A percentile compares a stretch with the other conserved stretches of the same genome.
Evolutionary conservation across 53 echinoderm and acorn worm species (phyloP).

Genomic region (Holothuria leucospilota): DNA sequence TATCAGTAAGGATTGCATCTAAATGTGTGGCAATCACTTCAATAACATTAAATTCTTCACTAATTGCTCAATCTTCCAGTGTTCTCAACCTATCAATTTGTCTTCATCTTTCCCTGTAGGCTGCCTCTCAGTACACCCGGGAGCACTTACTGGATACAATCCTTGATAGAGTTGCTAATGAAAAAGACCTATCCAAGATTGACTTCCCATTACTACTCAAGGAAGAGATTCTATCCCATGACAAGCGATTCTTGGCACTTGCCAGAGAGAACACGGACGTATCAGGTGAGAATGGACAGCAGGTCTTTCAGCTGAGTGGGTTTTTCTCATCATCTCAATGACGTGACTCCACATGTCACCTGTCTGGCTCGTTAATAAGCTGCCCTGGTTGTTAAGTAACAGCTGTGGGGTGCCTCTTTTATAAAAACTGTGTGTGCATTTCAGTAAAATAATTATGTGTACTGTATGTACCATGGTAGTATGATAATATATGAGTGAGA

Average conservation of each 20-base stretch:
- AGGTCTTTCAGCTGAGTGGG: no score
- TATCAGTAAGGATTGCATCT: no score
- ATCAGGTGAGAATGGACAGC: slow-evolving; percentile 66
- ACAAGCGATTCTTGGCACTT: slow-evolving; percentile 84
- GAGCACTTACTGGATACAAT: slow-evolving; percentile 35
- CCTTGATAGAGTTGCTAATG: slow-evolving; percentile 21
- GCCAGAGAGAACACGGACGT: slow-evolving; percentile 90
- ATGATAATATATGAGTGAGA: no score
- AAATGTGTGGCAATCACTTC: no score
- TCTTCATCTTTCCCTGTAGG: slow-evolving; percentile 2
- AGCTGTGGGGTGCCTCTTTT: not conserved
- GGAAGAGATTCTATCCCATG: slow-evolving; percentile 65
- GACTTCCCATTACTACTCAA: slow-evolving; percentile 48
- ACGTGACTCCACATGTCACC: not conserved
- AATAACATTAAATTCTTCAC: no score
- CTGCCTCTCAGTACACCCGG: slow-evolving; percentile 27
- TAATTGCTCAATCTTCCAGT: no score
- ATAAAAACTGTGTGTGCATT: no score
- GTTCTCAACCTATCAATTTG: no score
- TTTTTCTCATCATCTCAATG: no score
- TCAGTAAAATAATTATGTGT: no score
- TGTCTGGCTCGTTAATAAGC: slow-evolving; percentile 3
- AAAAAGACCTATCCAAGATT: slow-evolving; percentile 12
- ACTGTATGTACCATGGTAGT: no score
- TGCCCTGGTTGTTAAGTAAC: slow-evolving; percentile 4